Evolutionary conservation across 92 coral and sea anemone genomes (phyloP).

Genomic region (Ricordea florida): DNA sequence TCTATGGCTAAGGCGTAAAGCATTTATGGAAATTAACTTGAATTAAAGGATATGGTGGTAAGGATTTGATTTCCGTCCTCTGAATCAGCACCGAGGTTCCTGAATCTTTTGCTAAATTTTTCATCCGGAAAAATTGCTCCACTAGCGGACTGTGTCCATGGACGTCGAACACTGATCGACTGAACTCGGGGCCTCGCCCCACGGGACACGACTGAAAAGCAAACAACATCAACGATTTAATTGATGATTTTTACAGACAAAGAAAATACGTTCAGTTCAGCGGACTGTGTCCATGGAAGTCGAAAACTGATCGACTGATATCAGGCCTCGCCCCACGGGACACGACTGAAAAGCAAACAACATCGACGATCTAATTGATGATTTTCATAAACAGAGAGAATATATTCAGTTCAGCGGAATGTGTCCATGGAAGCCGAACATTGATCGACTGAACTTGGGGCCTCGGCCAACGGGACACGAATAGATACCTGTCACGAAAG

Average conservation of each 20-base stretch:
- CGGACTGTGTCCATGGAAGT: constrained; percentile 94
- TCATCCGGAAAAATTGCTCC: constrained; percentile 90
- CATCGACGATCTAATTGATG: too few species aligned
- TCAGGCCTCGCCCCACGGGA: constrained; percentile 92
- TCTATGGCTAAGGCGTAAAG: background rate
- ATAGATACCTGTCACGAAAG: too few species aligned
- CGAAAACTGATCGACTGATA: constrained; percentile 89
- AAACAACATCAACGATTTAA: background rate
- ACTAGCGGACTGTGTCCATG: constrained; percentile 96
- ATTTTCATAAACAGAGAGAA: too few species aligned
- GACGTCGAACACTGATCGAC: constrained; percentile 87
- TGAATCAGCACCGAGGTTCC: constrained; percentile 94
- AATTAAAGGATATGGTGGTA: constrained; percentile 98
- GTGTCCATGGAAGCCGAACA: constrained; percentile 91
- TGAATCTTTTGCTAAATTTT: constrained; percentile 86
- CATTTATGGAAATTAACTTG: too few species aligned
- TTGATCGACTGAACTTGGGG: constrained; percentile 87
- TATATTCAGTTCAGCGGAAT: too few species aligned
- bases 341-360: constrained; percentile 69
- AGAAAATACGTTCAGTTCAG: too few species aligned
- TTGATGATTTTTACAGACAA: too few species aligned
- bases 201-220: constrained; percentile 83
- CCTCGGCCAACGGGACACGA: constrained; percentile 94
- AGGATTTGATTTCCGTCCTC: constrained; percentile 91
- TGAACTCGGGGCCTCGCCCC: constrained; percentile 96